phyloP scores from a whole-genome alignment of 2,113 vertebrate genomes.

The Microcebus jonahi region DNA sequence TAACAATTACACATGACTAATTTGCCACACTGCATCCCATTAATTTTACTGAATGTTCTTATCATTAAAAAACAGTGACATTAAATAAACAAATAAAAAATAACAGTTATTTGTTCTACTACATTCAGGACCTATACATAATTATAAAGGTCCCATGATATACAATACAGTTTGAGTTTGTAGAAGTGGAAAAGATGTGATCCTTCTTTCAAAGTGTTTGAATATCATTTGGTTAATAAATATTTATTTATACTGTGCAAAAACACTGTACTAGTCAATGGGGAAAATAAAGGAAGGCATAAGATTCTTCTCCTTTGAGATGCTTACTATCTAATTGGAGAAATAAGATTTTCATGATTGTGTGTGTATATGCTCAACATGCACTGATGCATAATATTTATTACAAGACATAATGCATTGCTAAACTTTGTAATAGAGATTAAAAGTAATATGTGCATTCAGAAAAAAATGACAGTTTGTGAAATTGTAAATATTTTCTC shows the following conservation, averaged over 20 bases:
- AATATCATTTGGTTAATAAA: background rate
- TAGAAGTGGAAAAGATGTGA: background rate
- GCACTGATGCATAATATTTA: background rate
- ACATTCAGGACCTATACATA: background rate
- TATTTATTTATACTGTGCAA: background rate
- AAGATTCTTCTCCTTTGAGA: background rate
- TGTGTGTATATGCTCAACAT: background rate
- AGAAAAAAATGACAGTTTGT: slow-evolving; percentile 18
- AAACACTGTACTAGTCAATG: background rate
- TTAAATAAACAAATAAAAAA: background rate
- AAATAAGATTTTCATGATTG: background rate
- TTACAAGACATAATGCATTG: background rate
- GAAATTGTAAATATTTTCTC: background rate
- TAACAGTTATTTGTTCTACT: background rate
- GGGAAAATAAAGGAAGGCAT: background rate
- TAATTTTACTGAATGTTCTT: background rate
- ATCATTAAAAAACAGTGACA: background rate
- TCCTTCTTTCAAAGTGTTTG: background rate
- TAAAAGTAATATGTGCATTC: background rate
- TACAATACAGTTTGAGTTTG: background rate
- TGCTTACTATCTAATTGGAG: background rate
- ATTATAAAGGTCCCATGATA: background rate
- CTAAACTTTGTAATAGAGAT: background rate
- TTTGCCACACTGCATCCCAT: background rate
- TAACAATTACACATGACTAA: background rate